Conservation (phyloP, 2,113 vertebrate species). For the Gyps fulvus region DNA sequence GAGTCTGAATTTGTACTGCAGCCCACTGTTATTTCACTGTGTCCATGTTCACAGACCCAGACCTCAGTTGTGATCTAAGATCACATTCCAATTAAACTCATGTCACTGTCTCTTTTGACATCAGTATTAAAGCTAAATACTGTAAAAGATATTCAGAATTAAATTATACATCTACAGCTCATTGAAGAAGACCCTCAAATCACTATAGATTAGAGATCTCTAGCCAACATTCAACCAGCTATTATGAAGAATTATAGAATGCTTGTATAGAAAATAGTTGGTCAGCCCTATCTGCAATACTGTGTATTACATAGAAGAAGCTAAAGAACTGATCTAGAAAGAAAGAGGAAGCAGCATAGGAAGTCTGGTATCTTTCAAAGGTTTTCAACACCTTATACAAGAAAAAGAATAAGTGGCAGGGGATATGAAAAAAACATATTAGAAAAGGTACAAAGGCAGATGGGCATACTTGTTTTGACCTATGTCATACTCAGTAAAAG, state of each 20-base stretch:
- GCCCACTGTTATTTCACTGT: not conserved
- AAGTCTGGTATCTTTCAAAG: not conserved
- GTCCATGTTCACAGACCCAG: not conserved
- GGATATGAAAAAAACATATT: not conserved
- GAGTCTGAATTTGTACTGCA: not conserved
- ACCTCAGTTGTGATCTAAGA: not conserved
- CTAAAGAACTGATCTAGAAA: not conserved
- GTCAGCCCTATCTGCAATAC: not conserved
- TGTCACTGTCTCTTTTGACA: not conserved
- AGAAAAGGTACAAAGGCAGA: not conserved
- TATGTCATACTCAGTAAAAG: not conserved
- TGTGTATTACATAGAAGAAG: not conserved
- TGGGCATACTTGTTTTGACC: not conserved
- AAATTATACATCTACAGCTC: not conserved
- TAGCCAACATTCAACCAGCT: not conserved
- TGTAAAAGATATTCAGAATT: not conserved
- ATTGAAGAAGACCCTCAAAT: not conserved
- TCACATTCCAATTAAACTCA: not conserved
- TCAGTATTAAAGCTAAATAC: not conserved
- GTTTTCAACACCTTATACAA: not conserved
- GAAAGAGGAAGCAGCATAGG: not conserved
- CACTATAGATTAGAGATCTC: not conserved
- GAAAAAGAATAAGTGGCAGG: not conserved
- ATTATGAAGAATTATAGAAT: not conserved
- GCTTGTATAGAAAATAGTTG: not conserved